phyloP scores from a whole-genome alignment of 2,797 vertebrate genomes.

The Scolopax rusticola region DNA sequence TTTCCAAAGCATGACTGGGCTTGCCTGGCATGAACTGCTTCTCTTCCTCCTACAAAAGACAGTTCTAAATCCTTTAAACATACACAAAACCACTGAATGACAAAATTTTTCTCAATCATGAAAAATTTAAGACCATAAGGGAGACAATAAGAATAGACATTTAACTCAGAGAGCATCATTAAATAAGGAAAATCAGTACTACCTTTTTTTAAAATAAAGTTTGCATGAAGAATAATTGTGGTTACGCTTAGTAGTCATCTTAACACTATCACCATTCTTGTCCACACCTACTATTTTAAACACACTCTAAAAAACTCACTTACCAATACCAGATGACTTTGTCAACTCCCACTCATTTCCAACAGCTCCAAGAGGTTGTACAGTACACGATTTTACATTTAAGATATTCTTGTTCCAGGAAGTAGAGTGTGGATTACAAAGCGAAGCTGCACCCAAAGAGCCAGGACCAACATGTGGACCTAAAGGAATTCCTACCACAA shows the following conservation, averaged over 20 bases:
- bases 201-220: background rate
- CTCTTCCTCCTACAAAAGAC: background rate
- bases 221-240: background rate
- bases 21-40: background rate
- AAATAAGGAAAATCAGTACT: background rate
- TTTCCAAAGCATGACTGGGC: background rate
- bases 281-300: background rate
- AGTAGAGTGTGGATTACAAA: slow-evolving; percentile 70
- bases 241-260: background rate
- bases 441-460: slow-evolving; percentile 69
- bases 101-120: background rate
- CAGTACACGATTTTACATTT: slow-evolving; percentile 72
- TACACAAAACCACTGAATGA: background rate
- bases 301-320: background rate
- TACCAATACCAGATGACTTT: slow-evolving; percentile 83
- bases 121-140: background rate
- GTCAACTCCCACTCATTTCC: slow-evolving; percentile 75
- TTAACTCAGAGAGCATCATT: background rate
- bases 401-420: slow-evolving; percentile 78
- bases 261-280: background rate
- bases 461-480: slow-evolving; percentile 68
- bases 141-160: background rate
- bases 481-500: slow-evolving; percentile 70
- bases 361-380: slow-evolving; percentile 69
- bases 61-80: background rate